Percentiles rank a stretch among this genome's conserved stretches.
Conservation (phyloP, 30 jellyfish, hydroid and myxozoan species). For the Mastigias papua region DNA sequence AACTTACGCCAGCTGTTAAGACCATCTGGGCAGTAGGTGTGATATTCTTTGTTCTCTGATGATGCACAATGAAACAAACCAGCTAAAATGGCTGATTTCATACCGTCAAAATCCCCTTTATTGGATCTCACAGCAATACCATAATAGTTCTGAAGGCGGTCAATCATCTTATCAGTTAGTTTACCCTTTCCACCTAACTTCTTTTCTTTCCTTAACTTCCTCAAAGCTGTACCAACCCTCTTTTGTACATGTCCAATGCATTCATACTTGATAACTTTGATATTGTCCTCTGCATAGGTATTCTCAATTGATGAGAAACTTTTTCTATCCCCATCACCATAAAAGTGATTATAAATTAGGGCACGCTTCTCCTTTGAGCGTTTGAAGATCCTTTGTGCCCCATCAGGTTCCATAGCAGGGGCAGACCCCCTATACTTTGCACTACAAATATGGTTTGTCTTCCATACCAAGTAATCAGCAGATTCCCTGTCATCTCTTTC, state of each 20-base stretch:
- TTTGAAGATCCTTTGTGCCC: constrained; percentile 2
- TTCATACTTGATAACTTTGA: constrained; percentile 12
- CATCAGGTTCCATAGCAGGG: constrained; percentile 29
- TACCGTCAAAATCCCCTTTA: neutral
- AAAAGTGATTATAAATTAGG: neutral
- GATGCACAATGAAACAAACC: neutral
- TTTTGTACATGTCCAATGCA: constrained; percentile 16
- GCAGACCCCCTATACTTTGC: constrained; percentile 18
- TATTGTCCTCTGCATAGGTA: neutral
- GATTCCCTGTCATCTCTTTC: constrained; percentile 5
- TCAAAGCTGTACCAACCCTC: constrained; percentile 14
- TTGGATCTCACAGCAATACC: constrained; percentile 38
- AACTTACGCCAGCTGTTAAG: constrained; percentile 27
- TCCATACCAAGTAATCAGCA: constrained; percentile 1
- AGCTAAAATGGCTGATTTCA: neutral
- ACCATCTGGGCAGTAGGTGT: neutral
- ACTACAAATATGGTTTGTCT: neutral
- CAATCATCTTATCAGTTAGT: neutral
- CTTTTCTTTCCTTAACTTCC: constrained; percentile 17
- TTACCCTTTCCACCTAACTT: constrained; percentile 27
- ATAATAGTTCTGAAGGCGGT: neutral
- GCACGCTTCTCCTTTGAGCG: constrained; percentile 21
- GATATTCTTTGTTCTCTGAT: neutral
- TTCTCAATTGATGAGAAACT: neutral
- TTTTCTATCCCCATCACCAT: too few relatives aligned